Percentiles rank a stretch among this genome's conserved stretches.
Evolutionary conservation across 2,113 vertebrate species (phyloP).

Genomic region (Myotis brandtii): DNA sequence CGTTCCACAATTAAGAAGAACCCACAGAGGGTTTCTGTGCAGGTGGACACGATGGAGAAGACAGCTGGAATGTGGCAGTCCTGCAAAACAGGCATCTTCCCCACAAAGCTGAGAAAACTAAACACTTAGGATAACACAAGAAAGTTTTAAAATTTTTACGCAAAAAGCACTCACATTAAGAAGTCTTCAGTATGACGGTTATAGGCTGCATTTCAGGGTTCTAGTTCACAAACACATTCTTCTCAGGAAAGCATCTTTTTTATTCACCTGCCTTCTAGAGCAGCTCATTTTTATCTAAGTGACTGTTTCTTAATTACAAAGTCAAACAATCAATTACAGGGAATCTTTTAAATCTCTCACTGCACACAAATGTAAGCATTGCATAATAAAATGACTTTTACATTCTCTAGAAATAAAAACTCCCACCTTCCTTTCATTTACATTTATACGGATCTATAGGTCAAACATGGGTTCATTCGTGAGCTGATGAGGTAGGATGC

Average conservation of each 20-base stretch:
- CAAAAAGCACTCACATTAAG: slow-evolving; percentile 48
- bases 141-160: slow-evolving; percentile 27
- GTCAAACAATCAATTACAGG: slow-evolving; percentile 42
- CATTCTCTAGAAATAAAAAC: neutral
- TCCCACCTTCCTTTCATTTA: neutral
- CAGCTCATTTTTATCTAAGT: slow-evolving; percentile 65
- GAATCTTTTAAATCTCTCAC: slow-evolving; percentile 47
- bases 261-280: slow-evolving; percentile 30
- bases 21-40: neutral
- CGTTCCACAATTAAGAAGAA: neutral
- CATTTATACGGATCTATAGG: neutral
- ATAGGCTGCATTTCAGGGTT: slow-evolving; percentile 58
- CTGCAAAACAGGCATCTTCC: neutral
- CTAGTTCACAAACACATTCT: slow-evolving; percentile 67
- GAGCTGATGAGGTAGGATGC: neutral
- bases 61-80: neutral
- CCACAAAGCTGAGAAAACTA: neutral
- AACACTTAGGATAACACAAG: neutral
- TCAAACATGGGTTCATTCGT: neutral
- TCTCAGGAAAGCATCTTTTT: slow-evolving; percentile 65
- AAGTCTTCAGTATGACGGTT: slow-evolving; percentile 73
- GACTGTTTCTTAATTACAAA: slow-evolving; percentile 58
- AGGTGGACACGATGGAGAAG: neutral
- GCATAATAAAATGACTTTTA: neutral
- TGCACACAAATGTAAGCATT: neutral